Base-by-base conservation (phyloP, 1,140 invertebrate genomes). In the Panagrolaimus sp. region DNA sequence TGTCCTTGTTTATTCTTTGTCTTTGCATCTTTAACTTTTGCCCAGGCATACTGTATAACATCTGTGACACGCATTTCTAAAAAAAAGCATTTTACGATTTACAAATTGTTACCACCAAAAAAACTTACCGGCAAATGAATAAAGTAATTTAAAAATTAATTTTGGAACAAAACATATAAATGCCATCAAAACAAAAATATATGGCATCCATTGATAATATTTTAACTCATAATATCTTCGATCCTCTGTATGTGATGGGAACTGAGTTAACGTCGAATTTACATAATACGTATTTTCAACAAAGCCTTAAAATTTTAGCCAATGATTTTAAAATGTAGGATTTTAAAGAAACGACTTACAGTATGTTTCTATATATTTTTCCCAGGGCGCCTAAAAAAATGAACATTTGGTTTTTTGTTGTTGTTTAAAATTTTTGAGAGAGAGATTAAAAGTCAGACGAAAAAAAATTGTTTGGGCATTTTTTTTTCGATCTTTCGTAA, bases 171-270 rank as follows among this genome's bases (percentile, higher is more conserved):
- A 76, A 63, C 76, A 78, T 5, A 76, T 45, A n/a, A 76, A 45
- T 43, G 74, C 74, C 61, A 70, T 67, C 4, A 74, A 45, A 23
- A 25, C 44, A 27, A 76, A 61, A 31, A 76, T 68, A 48, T 76
- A 76, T 4, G 74, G 74, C 48, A 78, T 76, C 74, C 74, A 76
- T 66, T 76, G 74, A 47, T 76, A 76, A 45, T 76, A 76, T 0
- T 61, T 61, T 9, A 76, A 65, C 48, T 76, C 67, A n/a, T 68
- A 68, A n/a, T 78, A 27, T 42, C 65, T 43, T 11, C 74, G 76
- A 14, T 31, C 13, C 4, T 42, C 1, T 31, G 64, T 67, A 20
- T 74, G 16, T 14, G 73, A 67, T 0, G 74, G 74, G 13, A 57
- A 57, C 4, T 8, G 20, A 1, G 51, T 2, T 16, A 57, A 3